Conservation (phyloP, 2,888 invertebrate species). For the Syrphus vitripennis region DNA sequence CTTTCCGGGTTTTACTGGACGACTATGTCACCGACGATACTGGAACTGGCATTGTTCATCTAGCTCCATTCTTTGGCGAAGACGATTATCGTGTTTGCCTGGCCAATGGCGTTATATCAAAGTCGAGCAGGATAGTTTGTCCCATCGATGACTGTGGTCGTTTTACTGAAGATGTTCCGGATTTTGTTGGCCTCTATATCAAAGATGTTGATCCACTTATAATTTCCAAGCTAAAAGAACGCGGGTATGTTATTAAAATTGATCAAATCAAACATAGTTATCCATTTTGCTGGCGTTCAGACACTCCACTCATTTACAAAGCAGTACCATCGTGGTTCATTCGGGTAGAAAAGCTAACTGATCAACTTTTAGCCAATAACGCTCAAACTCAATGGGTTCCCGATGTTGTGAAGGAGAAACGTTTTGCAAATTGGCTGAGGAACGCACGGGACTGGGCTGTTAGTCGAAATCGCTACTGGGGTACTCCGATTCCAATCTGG, state of each 20-base stretch:
- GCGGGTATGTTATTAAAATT: constrained; percentile 84
- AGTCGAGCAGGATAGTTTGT: constrained; percentile 92
- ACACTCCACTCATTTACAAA: constrained; percentile 97
- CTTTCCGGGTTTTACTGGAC: constrained; percentile 91
- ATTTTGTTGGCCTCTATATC: constrained; percentile 93
- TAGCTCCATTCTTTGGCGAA: constrained; percentile 98
- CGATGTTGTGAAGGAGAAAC: constrained; percentile 92
- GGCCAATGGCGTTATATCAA: constrained; percentile 88
- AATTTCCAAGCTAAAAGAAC: constrained; percentile 88
- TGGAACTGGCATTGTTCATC: constrained; percentile 97
- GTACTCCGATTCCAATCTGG: constrained; percentile 98
- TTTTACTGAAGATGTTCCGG: constrained; percentile 90
- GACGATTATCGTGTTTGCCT: constrained; percentile 94
- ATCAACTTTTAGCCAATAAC: constrained; percentile 88
- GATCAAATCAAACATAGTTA: constrained; percentile 89
- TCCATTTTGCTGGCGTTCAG: constrained; percentile 98
- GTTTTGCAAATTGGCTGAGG: constrained; percentile 97
- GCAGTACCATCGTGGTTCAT: constrained; percentile 99
- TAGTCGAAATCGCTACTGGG: constrained; percentile 98
- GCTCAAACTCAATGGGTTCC: constrained; percentile 97
- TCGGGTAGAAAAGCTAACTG: constrained; percentile 92
- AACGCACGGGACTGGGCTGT: constrained; percentile 98
- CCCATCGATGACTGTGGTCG: constrained; percentile 94
- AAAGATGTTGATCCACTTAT: constrained; percentile 98
- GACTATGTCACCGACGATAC: constrained; percentile 95